A percentile compares a stretch with the other conserved stretches of the same genome.
These are phyloP conservation scores for Cirrhinus molitorella DNA, from an alignment of 2,797 vertebrate genomes.

Conservation along the genomic window DNA sequence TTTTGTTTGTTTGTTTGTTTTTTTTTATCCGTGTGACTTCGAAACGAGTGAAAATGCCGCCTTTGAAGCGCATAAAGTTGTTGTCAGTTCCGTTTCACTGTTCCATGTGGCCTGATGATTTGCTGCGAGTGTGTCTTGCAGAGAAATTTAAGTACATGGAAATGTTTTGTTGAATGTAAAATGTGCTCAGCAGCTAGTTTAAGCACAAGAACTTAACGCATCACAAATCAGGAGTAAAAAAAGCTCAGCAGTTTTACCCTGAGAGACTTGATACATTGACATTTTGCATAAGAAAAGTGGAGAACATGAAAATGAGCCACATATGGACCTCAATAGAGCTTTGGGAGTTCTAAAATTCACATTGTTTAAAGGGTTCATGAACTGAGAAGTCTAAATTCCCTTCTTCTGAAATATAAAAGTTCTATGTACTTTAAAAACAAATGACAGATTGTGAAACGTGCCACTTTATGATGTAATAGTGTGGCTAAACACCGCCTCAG, in stretches of 20 bases:
- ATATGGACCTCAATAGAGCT: not conserved
- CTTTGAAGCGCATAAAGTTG: constrained; percentile 43
- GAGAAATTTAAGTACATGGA: constrained; percentile 10
- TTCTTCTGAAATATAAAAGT: no score
- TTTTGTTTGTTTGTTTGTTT: constrained; percentile 6
- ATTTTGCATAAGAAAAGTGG: not conserved
- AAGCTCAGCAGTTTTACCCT: constrained; percentile 5
- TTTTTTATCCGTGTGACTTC: constrained; percentile 51
- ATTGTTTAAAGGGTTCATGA: not conserved
- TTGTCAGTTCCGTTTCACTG: constrained; percentile 41
- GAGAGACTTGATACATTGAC: constrained; percentile 1
- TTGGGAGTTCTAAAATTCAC: not conserved
- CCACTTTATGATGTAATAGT: no score
- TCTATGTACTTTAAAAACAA: no score
- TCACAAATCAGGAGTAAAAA: not conserved
- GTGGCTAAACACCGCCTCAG: no score
- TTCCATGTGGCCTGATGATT: constrained; percentile 53
- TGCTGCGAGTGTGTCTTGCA: constrained; percentile 51
- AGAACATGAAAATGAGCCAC: not conserved
- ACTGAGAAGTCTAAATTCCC: no score
- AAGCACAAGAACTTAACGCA: constrained; percentile 20
- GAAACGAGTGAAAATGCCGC: constrained; percentile 17
- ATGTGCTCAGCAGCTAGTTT: constrained; percentile 11
- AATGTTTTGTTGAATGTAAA: constrained; percentile 34
- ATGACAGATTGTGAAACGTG: no score